Percentiles rank a stretch among this genome's conserved stretches.
These are phyloP conservation scores for Euura lappo DNA, from an alignment of 1,140 invertebrate genomes.

Conservation along the genomic window DNA sequence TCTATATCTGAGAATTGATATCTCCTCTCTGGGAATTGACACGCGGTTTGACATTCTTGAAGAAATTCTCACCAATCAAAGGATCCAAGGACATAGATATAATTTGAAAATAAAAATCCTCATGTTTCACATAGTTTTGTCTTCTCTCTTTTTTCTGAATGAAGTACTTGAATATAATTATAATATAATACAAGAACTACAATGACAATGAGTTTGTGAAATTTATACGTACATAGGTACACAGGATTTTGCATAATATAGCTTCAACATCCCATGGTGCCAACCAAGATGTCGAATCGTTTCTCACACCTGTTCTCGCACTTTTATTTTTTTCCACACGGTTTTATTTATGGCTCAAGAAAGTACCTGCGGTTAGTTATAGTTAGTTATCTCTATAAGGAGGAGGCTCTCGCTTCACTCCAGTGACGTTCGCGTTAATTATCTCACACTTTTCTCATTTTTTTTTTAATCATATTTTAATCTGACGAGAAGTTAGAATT, in stretches of 20 bases:
- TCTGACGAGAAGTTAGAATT: too few relatives aligned
- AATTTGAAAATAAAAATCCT: background rate
- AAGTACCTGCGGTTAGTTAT: too few relatives aligned
- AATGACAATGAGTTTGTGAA: background rate
- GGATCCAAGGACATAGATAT: background rate
- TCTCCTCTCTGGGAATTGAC: background rate
- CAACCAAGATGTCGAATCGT: background rate
- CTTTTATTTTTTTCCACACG: too few relatives aligned
- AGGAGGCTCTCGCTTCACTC: too few relatives aligned
- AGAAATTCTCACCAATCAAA: background rate
- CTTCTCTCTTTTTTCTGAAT: too few relatives aligned
- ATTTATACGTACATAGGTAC: background rate
- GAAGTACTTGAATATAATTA: too few relatives aligned
- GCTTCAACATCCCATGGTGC: background rate
- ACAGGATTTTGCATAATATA: slow-evolving; percentile 1
- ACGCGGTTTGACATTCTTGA: background rate
- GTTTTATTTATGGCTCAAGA: too few relatives aligned
- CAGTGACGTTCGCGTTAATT: too few relatives aligned
- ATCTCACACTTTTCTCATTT: too few relatives aligned
- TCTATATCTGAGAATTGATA: background rate
- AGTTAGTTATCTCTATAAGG: too few relatives aligned
- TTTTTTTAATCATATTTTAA: too few relatives aligned
- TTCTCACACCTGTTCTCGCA: background rate
- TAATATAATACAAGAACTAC: background rate
- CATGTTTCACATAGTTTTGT: too few relatives aligned